Percentiles rank a stretch among this genome's conserved stretches.
These are phyloP conservation scores for Allobates femoralis DNA, from an alignment of 2,797 vertebrate species.

Conservation along the genomic window DNA sequence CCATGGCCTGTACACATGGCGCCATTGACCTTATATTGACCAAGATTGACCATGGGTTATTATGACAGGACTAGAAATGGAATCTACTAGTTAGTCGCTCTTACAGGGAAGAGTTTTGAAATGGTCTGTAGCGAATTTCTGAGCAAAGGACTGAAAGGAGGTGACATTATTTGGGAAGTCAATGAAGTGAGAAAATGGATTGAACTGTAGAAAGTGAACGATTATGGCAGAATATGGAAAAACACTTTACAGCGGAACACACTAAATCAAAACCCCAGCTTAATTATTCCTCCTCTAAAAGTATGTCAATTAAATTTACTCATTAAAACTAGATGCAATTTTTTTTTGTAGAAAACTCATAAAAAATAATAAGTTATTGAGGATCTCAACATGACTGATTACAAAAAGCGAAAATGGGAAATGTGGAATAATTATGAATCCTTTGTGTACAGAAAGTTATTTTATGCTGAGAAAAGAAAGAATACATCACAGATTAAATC, in stretches of 20 bases:
- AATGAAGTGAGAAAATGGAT: slow-evolving; percentile 45
- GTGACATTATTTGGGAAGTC: slow-evolving; percentile 33
- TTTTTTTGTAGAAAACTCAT: slow-evolving; percentile 35
- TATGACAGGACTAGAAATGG: not conserved
- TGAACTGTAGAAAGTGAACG: slow-evolving; percentile 35
- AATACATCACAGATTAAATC: not conserved
- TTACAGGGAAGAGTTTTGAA: not conserved
- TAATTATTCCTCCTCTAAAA: slow-evolving; percentile 48
- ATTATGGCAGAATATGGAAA: slow-evolving; percentile 42
- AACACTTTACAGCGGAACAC: slow-evolving; percentile 20
- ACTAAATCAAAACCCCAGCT: slow-evolving; percentile 41
- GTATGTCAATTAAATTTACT: slow-evolving; percentile 40
- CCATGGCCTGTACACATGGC: no score
- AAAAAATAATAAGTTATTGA: slow-evolving; percentile 41
- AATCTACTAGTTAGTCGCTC: not conserved
- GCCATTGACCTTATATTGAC: no score
- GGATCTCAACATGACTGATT: slow-evolving; percentile 25
- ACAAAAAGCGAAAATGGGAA: not conserved
- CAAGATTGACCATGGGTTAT: no score
- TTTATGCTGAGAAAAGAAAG: not conserved
- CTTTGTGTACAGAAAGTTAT: not conserved
- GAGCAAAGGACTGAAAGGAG: not conserved
- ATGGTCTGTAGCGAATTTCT: not conserved
- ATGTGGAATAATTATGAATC: not conserved
- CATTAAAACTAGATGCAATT: slow-evolving; percentile 37